Base-by-base conservation (phyloP, 2,888 invertebrate genomes). In the Apodemia hepburni region DNA sequence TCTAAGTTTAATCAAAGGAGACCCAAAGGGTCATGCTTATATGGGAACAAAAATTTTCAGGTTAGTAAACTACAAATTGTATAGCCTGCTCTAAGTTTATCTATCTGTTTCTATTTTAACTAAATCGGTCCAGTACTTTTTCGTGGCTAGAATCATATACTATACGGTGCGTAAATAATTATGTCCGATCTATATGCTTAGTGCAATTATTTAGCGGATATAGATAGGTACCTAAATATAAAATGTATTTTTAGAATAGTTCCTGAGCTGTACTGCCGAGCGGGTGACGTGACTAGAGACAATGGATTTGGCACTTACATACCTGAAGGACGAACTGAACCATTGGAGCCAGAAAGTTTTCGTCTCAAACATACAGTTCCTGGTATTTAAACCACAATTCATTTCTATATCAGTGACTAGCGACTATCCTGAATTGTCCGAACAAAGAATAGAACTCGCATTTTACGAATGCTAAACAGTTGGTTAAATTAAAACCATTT, bases 231-330 rank as follows among this genome's bases (percentile, higher is more conserved):
- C n/a, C n/a, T n/a, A n/a, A n/a, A n/a, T n/a, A n/a, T n/a, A n/a
- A n/a, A 38, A 18, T 12, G 18, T 22, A 51, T 22, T 17, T 45
- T 51, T 42, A 92, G 93, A 62, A 84, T 94, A 62, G 87, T 93
- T 11, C 87, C 92, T 0, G 84, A 87, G 22, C 83, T 93, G 64
- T 93, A 90, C 80, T 93, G 93, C 71, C 88, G 93, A 64, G 93
- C 92, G 15, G 94, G 94, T 8, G 93, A 94, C 71, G 92, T 94
- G 22, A 76, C 78, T 0, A 92, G 92, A 66, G 92, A 93, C 69
- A 92, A 93, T 70, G 94, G 93, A 1, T 91, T 83, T 60, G 93
- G 94, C 0, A 88, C 87, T 65, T 90, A 84, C 69, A 70, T 92
- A 0, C 88, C 91, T 35, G 87, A 91, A 33, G 92, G 85, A 0